Base-by-base conservation (phyloP, 1,140 invertebrate species). In the Apis dorsata region DNA sequence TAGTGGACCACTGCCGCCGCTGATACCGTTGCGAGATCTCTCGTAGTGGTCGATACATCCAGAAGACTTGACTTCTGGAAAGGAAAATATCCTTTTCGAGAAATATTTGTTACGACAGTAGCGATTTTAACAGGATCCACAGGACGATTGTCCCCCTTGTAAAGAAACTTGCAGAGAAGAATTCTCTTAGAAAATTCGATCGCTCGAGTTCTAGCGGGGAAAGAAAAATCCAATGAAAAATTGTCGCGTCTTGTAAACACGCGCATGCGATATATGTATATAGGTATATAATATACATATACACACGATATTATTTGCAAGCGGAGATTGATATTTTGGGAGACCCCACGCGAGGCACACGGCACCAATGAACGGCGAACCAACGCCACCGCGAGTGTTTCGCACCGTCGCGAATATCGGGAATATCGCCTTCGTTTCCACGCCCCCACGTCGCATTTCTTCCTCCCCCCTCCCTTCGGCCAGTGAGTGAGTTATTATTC, bases 251-350 rank as follows among this genome's bases (percentile, higher is more conserved):
- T 57, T 0, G 34, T 7, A 7, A 44, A 44, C 34, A 44, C 34
- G 1, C 28, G 28, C 1, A 34, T 34, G 34, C 34, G 34, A 34
- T 34, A 34, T 34, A 34, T 34, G 3, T 34, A 34, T 34, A 34
- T 34, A 34, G 0, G 3, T 34, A 34, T 34, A 34, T 34, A 34
- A 79, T 79, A 80, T 85, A 83, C 81, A 88, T 86, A 78, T 87
- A 86, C 84, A 86, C 65, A 79, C 85, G 34, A 88, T 86, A 89
- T 88, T 90, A 85, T 87, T 84, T 86, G 83, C 74, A 90, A 83
- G 84, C 89, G 84, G 88, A 92, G 91, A 91, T 92, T 92, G 90
- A 92, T 93, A 93, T 93, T 93, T 93, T 92, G 75, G 92, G 91
- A 91, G 91, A 90, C 87, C 88, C 90, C 91, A 91, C 91, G 86